phyloP scores from a whole-genome alignment of 2,797 vertebrate species.

The Falco biarmicus region DNA sequence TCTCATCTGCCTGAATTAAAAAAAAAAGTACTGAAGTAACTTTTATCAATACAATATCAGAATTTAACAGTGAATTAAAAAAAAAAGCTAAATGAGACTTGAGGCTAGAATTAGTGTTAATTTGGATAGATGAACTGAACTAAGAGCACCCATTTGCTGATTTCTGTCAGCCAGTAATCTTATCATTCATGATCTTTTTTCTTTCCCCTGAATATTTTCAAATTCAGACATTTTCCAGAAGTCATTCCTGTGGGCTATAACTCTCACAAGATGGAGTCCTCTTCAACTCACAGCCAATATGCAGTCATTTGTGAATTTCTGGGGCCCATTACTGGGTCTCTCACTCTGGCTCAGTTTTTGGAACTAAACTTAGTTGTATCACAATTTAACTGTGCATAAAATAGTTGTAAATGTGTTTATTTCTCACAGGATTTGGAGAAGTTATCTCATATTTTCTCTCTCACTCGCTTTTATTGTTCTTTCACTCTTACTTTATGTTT shows the following conservation, averaged over 20 bases:
- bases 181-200: not conserved
- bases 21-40: not conserved
- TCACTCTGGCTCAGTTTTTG: not conserved
- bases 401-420: conserved; percentile 35
- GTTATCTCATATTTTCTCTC: conserved; percentile 34
- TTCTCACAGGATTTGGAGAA: not conserved
- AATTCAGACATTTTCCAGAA: not conserved
- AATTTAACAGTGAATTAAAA: not conserved
- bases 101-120: not conserved
- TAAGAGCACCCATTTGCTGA: not conserved
- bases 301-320: not conserved
- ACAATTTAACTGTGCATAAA: conserved; percentile 51
- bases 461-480: conserved; percentile 34
- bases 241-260: not conserved
- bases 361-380: not conserved
- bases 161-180: not conserved
- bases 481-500: conserved; percentile 44
- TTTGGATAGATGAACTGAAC: not conserved
- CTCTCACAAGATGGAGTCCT: not conserved
- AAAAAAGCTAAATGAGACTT: not conserved
- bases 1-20: not conserved
- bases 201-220: not conserved
- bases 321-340: not conserved
- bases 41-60: not conserved
- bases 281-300: not conserved